A percentile compares a stretch with the other conserved stretches of the same genome.
phyloP scores from a whole-genome alignment of 1,140 invertebrate species.

The Holotrichia oblita region DNA sequence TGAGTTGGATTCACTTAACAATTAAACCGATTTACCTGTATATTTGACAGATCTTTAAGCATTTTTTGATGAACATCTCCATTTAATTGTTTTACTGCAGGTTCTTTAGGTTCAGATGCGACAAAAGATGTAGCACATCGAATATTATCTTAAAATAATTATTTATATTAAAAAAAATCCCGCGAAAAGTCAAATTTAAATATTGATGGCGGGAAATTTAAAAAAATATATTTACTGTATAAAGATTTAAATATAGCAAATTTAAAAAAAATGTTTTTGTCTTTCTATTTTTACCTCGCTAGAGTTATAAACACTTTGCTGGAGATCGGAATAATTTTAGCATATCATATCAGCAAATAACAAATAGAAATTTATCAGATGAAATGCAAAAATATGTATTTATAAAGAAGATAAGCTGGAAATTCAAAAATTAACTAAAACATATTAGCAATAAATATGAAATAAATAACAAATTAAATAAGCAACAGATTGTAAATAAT shows the following conservation, averaged over 20 bases:
- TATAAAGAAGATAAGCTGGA: too few relatives aligned
- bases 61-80: conserved; percentile 32
- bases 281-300: neutral
- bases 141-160: neutral
- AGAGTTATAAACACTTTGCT: neutral
- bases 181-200: neutral
- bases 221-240: neutral
- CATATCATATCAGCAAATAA: too few relatives aligned
- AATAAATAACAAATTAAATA: neutral
- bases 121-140: conserved; percentile 37
- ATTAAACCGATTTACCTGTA: conserved; percentile 40
- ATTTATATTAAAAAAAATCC: neutral
- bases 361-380: too few relatives aligned
- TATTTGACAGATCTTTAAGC: conserved; percentile 24
- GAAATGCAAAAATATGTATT: too few relatives aligned
- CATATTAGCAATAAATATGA: neutral
- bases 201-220: neutral
- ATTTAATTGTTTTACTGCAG: conserved; percentile 11
- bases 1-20: too few relatives aligned
- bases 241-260: neutral
- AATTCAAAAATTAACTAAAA: too few relatives aligned
- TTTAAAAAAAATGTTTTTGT: too few relatives aligned
- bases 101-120: conserved; percentile 34
- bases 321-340: neutral
- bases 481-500: neutral